Evolutionary conservation across 2,888 invertebrate genomes (phyloP).

Genomic region (Drosophila cracens): DNA sequence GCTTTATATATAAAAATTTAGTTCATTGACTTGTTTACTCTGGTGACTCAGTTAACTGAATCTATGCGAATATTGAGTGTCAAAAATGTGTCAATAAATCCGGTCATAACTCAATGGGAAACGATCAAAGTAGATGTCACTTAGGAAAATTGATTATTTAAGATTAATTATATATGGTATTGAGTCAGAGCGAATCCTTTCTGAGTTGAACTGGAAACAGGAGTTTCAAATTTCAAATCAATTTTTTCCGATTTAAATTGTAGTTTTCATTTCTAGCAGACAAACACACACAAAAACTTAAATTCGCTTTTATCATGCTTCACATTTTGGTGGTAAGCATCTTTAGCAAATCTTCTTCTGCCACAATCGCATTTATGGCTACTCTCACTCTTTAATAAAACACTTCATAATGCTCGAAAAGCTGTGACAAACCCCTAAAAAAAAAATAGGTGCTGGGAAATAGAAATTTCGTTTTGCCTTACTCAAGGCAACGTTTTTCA

Average conservation of each 20-base stretch:
- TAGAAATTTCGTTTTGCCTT: conserved; percentile 9
- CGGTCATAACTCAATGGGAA: neutral
- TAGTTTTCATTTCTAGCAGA: neutral
- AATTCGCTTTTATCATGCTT: neutral
- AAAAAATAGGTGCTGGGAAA: neutral
- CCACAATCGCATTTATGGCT: neutral
- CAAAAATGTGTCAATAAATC: neutral
- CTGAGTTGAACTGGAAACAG: neutral
- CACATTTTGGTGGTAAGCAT: neutral
- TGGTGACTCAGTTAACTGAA: neutral
- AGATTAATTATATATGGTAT: neutral
- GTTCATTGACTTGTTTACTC: conserved; percentile 23
- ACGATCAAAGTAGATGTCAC: neutral
- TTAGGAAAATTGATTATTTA: neutral
- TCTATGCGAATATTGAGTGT: neutral
- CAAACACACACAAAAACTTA: neutral
- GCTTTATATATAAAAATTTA: neutral
- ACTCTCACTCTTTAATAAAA: conserved; percentile 7
- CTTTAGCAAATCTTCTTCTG: neutral
- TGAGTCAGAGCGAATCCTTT: neutral
- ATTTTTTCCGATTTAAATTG: neutral
- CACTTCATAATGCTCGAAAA: conserved; percentile 20
- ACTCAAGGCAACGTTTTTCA: conserved; percentile 55
- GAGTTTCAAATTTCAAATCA: fast-evolving
- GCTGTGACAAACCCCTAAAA: conserved; percentile 17